Percentiles rank a stretch among this genome's conserved stretches.
These are phyloP conservation scores for Brachypteracias leptosomus DNA, from an alignment of 2,113 vertebrate genomes.

Conservation along the genomic window DNA sequence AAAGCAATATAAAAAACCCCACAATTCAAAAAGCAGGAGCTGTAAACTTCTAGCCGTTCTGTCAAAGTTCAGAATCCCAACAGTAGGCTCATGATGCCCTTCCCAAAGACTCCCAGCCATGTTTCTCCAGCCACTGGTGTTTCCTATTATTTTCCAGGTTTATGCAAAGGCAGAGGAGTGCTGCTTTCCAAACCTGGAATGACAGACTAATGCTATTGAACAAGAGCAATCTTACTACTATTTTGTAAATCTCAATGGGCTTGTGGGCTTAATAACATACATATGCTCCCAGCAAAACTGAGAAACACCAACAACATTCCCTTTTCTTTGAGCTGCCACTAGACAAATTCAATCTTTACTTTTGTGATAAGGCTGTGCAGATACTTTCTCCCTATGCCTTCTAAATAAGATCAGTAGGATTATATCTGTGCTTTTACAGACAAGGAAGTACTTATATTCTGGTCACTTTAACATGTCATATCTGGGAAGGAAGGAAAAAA, in stretches of 20 bases:
- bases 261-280: background rate
- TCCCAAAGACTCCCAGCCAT: background rate
- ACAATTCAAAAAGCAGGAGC: background rate
- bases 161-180: background rate
- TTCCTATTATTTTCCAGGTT: background rate
- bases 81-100: background rate
- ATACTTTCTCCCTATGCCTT: background rate
- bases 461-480: background rate
- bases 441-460: background rate
- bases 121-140: background rate
- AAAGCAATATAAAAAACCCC: background rate
- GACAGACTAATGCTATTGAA: background rate
- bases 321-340: background rate
- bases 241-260: background rate
- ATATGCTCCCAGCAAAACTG: background rate
- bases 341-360: background rate
- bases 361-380: background rate
- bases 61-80: background rate
- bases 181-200: background rate
- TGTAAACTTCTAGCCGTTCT: background rate
- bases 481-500: background rate
- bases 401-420: background rate
- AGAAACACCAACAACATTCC: background rate
- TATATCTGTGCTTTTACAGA: background rate
- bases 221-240: background rate